Evolutionary conservation across 2,113 vertebrate genomes (phyloP), one percentile per base, ranked within the genome.

Genomic region (Toxotes chatareus): DNA sequence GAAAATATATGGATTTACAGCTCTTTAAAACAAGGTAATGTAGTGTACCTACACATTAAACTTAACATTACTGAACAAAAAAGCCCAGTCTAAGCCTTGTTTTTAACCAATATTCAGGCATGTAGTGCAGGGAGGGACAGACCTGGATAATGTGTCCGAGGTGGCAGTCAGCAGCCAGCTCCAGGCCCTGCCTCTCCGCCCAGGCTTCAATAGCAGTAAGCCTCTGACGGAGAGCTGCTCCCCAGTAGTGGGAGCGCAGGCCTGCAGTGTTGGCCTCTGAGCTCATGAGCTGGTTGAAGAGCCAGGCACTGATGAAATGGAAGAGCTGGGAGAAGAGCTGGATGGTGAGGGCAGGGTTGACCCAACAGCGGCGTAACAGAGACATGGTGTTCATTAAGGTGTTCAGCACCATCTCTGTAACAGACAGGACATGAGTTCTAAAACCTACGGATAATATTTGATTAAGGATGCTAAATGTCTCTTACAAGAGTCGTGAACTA

Each of bases 241-340:
- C 97, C 98, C 98, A 99, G 67, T 98, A 98, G 92, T 97, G 96
- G 0, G 97, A 98, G 79, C 96, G 95, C 12, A 98, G 92, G 40
- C 95, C 96, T 0, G 94, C 96, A 12, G 46, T 4, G 51, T 40
- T n/a, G 80, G 96, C 93, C 4, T 95, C 95, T 11, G 94, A 94
- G 0, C 92, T 95, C 72, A 97, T 94, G 70, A 99, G 86, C 86
- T 93, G 94, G 91, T 99, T 99, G 88, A 99, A 97, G 67, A 99
- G 96, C 98, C 98, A 98, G 92, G 96, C 92, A 53, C 98, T 98
- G 93, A 97, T 95, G 80, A 97, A 99, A 79, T 99, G 98, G 84
- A 99, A 98, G 21, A 98, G 95, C 89, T 98, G 97, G 1, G 97
- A 99, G 95, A 99, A 99, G 34, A 99, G 96, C 94, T 99, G 98